Base-by-base conservation (phyloP, 1,140 invertebrate genomes). In the Drosophila rhopaloa region DNA sequence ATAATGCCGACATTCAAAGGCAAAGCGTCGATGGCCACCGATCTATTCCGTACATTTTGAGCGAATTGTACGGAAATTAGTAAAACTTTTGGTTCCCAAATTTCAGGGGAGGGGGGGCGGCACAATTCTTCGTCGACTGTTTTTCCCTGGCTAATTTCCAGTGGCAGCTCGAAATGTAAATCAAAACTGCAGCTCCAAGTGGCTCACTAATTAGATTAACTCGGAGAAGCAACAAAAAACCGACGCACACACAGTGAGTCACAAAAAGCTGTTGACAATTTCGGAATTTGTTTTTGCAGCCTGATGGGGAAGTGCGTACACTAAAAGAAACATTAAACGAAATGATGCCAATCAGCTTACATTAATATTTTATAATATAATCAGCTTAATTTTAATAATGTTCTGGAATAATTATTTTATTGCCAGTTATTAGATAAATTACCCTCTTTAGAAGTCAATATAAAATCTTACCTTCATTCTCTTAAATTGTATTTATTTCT, bases 181-280 rank as follows among this genome's bases (percentile, higher is more conserved):
- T 86, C 79, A 88, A 88, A 86, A 88, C 82, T 79, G 65, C 58
- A 74, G 61, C 75, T 47, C 19, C 83, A 59, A 88, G 79, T 63
- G 57, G 66, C 79, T 70, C 58, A 59, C 83, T 88, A 86, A 86
- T 86, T 86, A 88, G 83, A 86, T 86, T 86, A 79, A 79, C 76
- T 57, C 46, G 56, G 13, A 35, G 38, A 14, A 54, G 46, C 63
- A 59, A 57, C 16, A 38, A 46, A 68, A 65, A 60, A 46, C 35
- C 37, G 14, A 40, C 37, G 19, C 58, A 47, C 37, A 29, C 27
- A 65, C 57, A 76, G 41, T 54, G 67, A 73, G 56, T 61, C 70
- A 60, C 67, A 72, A 72, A 71, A 72, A 72, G 60, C 68, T 75
- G 82, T 79, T 86, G 82, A 85, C 82, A 81, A 86, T 86, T 79